Evolutionary conservation across 92 coral and sea anemone genomes (phyloP).

Genomic region (Muricea muricata): DNA sequence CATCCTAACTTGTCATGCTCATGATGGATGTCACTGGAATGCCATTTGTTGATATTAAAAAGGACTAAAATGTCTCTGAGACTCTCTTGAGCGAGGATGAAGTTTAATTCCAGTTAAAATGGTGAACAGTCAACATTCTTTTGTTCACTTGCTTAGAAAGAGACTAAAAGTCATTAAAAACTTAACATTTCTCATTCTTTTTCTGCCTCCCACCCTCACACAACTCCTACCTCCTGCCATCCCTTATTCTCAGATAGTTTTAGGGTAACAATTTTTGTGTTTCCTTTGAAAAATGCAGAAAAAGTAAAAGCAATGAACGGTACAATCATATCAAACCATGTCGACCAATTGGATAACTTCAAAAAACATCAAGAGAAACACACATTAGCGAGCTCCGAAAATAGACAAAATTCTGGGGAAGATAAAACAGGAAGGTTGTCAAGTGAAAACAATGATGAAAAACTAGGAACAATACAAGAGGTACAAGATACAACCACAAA

Average conservation of each 20-base stretch:
- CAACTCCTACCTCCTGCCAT: too few relatives aligned
- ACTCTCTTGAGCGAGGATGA: too few relatives aligned
- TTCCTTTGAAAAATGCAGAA: not conserved
- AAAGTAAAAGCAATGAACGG: slow-evolving; percentile 13
- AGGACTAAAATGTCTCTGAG: too few relatives aligned
- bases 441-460: not conserved
- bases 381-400: not conserved
- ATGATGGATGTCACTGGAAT: too few relatives aligned
- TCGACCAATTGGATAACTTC: slow-evolving; percentile 1
- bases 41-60: too few relatives aligned
- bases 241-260: not conserved
- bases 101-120: too few relatives aligned
- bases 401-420: not conserved
- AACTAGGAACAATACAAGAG: slow-evolving; percentile 8
- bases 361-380: slow-evolving; percentile 1
- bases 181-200: too few relatives aligned
- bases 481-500: not conserved
- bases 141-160: too few relatives aligned
- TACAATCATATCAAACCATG: not conserved
- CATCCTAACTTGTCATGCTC: too few relatives aligned
- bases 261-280: not conserved
- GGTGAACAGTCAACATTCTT: too few relatives aligned
- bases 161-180: too few relatives aligned
- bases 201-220: too few relatives aligned
- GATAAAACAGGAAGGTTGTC: not conserved